phyloP scores from a whole-genome alignment of 2,888 invertebrate species.

The Ditylenchus weischeri region DNA sequence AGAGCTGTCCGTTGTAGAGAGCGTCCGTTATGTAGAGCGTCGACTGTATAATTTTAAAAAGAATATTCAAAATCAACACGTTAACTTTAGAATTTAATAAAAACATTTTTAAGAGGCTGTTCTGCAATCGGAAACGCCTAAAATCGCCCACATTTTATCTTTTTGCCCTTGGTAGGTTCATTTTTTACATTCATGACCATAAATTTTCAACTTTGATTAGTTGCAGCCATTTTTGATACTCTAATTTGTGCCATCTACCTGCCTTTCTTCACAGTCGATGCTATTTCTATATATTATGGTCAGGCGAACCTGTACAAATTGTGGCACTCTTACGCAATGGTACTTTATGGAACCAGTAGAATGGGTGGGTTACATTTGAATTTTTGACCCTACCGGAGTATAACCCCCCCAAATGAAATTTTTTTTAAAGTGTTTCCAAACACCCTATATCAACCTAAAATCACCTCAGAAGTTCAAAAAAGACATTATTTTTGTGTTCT shows the following conservation, averaged over 20 bases:
- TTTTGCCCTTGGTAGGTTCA: slow-evolving; percentile 14
- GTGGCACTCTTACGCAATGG: slow-evolving; percentile 51
- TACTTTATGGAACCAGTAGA: slow-evolving; percentile 43
- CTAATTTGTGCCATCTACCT: slow-evolving; percentile 53
- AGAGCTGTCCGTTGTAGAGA: too few relatives aligned
- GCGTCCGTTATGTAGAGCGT: too few relatives aligned
- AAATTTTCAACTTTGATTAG: too few relatives aligned
- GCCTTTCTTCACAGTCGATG: slow-evolving; percentile 53
- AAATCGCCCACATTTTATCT: slow-evolving; percentile 45
- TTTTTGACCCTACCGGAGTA: background rate
- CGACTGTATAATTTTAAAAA: too few relatives aligned
- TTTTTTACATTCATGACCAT: too few relatives aligned
- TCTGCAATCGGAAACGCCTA: slow-evolving; percentile 34
- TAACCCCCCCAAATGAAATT: background rate
- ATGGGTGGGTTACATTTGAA: slow-evolving; percentile 34
- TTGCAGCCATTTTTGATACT: slow-evolving; percentile 43
- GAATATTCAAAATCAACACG: too few relatives aligned
- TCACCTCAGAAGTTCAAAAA: too few relatives aligned
- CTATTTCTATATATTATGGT: slow-evolving; percentile 45
- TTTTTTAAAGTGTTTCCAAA: too few relatives aligned
- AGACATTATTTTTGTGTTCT: too few relatives aligned
- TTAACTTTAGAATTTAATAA: background rate
- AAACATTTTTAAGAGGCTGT: slow-evolving; percentile 37
- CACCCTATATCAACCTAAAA: too few relatives aligned
- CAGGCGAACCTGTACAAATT: slow-evolving; percentile 43